phyloP scores from a whole-genome alignment of 2,797 vertebrate genomes.

The Premnoplex brunnescens region DNA sequence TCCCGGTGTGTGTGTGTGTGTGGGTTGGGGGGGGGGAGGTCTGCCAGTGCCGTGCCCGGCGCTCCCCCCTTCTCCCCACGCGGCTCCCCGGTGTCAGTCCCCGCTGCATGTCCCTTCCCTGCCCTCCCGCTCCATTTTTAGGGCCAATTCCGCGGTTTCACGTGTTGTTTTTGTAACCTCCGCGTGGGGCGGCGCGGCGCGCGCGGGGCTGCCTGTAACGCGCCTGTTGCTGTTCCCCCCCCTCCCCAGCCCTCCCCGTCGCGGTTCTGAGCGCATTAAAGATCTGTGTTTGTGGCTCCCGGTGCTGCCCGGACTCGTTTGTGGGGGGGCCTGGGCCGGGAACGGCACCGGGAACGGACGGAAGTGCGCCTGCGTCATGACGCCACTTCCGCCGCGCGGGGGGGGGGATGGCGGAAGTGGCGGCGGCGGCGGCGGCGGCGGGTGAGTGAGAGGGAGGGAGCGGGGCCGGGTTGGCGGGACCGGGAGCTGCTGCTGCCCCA shows the following conservation, averaged over 20 bases:
- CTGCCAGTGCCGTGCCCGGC: neutral
- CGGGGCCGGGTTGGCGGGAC: neutral
- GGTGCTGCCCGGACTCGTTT: constrained; percentile 11
- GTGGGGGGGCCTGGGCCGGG: neutral
- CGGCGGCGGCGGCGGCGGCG: neutral
- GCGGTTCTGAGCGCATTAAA: constrained; percentile 49
- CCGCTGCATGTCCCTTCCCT: neutral
- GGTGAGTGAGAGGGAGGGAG: neutral
- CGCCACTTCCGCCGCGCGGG: neutral
- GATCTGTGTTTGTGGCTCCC: constrained; percentile 38
- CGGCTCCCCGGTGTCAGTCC: constrained; percentile 9
- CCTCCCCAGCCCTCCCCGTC: neutral
- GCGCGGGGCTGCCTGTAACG: constrained; percentile 10
- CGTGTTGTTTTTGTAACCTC: constrained; percentile 15
- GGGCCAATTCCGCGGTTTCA: neutral
- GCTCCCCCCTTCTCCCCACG: neutral
- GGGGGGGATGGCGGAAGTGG: neutral
- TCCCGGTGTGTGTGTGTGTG: too few species aligned
- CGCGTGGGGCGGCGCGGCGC: neutral
- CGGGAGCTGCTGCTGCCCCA: too few species aligned
- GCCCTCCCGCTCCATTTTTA: constrained; percentile 6
- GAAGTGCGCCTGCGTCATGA: fast-evolving
- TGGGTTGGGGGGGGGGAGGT: too few species aligned
- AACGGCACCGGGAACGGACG: neutral
- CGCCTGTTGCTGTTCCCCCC: constrained; percentile 3